Conservation (phyloP, 2,113 vertebrate genomes). For the Coptodon bakossiorum region DNA sequence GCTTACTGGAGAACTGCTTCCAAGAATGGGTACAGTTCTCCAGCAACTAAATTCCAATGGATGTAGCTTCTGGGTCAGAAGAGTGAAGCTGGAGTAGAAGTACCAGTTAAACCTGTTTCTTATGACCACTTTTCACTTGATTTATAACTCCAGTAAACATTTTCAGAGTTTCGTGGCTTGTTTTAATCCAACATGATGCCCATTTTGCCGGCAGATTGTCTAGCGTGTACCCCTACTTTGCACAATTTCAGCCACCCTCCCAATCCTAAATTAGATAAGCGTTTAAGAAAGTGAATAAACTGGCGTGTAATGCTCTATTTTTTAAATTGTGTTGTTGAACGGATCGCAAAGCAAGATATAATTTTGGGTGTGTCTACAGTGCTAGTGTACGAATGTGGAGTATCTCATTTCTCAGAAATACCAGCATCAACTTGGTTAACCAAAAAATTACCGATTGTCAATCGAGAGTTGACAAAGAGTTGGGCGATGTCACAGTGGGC, state of each 20-base stretch:
- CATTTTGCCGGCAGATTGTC: fast-evolving
- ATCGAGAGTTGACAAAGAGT: fast-evolving
- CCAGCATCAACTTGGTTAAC: neutral
- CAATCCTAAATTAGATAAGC: neutral
- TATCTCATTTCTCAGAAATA: neutral
- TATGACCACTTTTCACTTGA: neutral
- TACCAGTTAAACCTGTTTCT: neutral
- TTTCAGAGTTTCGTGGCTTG: neutral
- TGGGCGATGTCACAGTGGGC: neutral
- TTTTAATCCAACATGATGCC: neutral
- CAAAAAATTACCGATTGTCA: neutral
- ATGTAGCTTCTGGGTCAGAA: neutral
- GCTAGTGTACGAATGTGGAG: neutral
- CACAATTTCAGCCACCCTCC: neutral
- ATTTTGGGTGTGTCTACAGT: neutral
- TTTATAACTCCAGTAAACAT: neutral
- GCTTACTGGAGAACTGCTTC: neutral
- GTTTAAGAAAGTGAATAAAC: neutral
- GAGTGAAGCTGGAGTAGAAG: neutral
- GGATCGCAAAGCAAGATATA: neutral
- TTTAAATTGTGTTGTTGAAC: neutral
- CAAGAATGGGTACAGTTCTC: neutral
- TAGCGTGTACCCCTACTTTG: neutral
- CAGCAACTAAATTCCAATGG: neutral
- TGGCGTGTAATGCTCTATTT: fast-evolving